Evolutionary conservation across 1,140 invertebrate genomes (phyloP).

Genomic region (Melanaphis sacchari): DNA sequence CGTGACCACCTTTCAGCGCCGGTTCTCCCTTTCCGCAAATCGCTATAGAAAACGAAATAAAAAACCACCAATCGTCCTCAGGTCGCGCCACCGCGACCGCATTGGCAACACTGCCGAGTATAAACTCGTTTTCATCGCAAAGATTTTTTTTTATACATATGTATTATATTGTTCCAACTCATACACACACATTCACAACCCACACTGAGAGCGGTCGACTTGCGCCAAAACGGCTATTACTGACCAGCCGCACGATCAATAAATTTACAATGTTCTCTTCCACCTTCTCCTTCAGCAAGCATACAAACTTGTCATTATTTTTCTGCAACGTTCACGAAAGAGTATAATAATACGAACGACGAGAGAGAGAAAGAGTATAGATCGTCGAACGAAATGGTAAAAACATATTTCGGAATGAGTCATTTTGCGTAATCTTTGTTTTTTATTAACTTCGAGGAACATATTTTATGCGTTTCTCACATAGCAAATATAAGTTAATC

Average conservation of each 20-base stretch:
- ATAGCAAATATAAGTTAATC: neutral
- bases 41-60: slow-evolving; percentile 6
- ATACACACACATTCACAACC: neutral
- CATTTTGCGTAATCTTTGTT: neutral
- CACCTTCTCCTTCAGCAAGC: neutral
- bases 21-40: slow-evolving; percentile 49
- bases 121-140: slow-evolving; percentile 53
- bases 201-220: neutral
- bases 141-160: neutral
- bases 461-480: neutral
- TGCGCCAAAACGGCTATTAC: slow-evolving; percentile 51
- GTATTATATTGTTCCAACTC: slow-evolving; percentile 16
- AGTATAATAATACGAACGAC: neutral
- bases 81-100: neutral
- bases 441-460: neutral
- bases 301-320: neutral
- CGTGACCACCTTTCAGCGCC: neutral
- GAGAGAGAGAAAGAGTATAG: neutral
- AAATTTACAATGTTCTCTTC: slow-evolving; percentile 13
- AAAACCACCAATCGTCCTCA: slow-evolving; percentile 12
- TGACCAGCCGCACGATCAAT: slow-evolving; percentile 52
- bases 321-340: neutral
- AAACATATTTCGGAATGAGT: neutral
- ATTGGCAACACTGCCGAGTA: slow-evolving; percentile 40
- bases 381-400: neutral